A percentile compares a stretch with the other conserved stretches of the same genome.
phyloP scores from a whole-genome alignment of 37 sponge, comb jelly and placozoan species.

The Tethya wilhelma region DNA sequence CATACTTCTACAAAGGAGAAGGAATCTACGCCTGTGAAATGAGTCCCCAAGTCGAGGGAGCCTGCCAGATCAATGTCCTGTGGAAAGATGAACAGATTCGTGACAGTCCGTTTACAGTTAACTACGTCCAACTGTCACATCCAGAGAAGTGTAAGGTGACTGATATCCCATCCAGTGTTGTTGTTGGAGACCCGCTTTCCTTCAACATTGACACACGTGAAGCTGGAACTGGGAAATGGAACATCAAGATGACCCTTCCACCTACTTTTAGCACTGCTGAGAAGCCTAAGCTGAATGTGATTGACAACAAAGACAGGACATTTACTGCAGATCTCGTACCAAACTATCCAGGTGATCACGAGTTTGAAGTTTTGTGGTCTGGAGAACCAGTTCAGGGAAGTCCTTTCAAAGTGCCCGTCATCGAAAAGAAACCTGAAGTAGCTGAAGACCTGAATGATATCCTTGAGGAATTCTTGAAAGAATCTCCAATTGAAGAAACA shows the following conservation, averaged over 20 bases:
- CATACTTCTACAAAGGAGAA: constrained; percentile 30
- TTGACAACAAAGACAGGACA: constrained; percentile 52
- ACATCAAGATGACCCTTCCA: constrained; percentile 18
- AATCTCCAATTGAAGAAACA: not conserved
- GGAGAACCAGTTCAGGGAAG: constrained; percentile 46
- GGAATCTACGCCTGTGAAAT: constrained; percentile 26
- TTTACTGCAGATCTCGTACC: constrained; percentile 9
- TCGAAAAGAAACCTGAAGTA: not conserved
- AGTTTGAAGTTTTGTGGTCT: constrained; percentile 43
- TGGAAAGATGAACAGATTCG: constrained; percentile 54
- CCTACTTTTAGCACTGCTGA: not conserved
- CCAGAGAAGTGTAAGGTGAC: constrained; percentile 53
- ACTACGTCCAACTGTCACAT: constrained; percentile 4
- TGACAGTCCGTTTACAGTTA: constrained; percentile 51
- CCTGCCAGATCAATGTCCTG: constrained; percentile 34
- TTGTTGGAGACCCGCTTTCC: constrained; percentile 23
- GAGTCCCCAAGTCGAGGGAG: constrained; percentile 26
- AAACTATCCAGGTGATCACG: constrained; percentile 44
- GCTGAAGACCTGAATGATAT: too few species aligned
- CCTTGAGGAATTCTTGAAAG: not conserved
- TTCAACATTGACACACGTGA: constrained; percentile 56
- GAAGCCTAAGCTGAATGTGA: constrained; percentile 2
- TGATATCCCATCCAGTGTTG: constrained; percentile 8
- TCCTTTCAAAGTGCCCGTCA: constrained; percentile 33
- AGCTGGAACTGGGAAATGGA: constrained; percentile 53